Base-by-base conservation (phyloP, 2,888 invertebrate species). In the Patella pellucida region DNA sequence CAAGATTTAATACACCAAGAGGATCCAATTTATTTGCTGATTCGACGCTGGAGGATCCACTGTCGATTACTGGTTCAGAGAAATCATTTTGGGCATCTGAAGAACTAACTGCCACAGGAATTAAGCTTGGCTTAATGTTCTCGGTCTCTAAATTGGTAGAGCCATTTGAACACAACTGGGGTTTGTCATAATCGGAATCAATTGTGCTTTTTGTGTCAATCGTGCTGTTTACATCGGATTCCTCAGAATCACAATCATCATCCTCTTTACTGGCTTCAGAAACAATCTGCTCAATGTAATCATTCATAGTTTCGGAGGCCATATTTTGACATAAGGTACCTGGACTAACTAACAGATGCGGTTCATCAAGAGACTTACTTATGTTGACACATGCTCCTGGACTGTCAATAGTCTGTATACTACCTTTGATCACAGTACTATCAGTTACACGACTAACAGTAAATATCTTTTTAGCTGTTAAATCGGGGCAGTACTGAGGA, bases 391-490 rank as follows among this genome's bases (percentile, higher is more conserved):
- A 41, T 19, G 11, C 23, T 19, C 19, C 62, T 15, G 62, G 62
- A 62, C 23, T 62, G 12, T 62, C 62, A 23, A 62, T 23, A 19
- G 23, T 23, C 14, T 19, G 62, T 62, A 23, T 23, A 62, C 19
- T 11, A 3, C 19, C 62, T 62, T 62, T 19, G 7, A 41, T 67
- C 16, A 16, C 52, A 7, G 67, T 51, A 16, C 67, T 11, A 31
- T 75, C 72, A 15, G 68, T 56, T 50, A 79, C 85, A 74, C 79
- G 79, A 19, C 83, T 85, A 52, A 88, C 87, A 51, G 86, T 86
- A 75, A 88, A 88, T 56, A 88, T 82, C 78, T 88, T 88, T 76
- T 85, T 86, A 56, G 86, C 87, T 68, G 84, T 85, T n/a, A 82
- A 83, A 70, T 82, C 82, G 9, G 85, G 82, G 72, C 83, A 85